Evolutionary conservation across 2,113 vertebrate genomes (phyloP), one percentile per base, ranked within the genome.

Genomic region (Mobula birostris): DNA sequence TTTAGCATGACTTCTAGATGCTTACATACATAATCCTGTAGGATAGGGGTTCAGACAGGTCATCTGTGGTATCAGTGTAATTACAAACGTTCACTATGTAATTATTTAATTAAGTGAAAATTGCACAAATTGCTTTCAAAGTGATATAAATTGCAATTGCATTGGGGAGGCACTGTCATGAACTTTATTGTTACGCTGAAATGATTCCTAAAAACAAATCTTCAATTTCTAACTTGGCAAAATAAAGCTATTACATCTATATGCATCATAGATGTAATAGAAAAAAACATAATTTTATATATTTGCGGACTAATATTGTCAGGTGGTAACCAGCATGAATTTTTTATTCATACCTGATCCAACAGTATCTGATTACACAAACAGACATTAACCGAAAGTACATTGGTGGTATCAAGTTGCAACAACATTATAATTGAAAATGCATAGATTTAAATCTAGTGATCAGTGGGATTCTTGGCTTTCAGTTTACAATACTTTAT

Each of bases 81-180:
- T 92, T 92, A 92, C 68, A 40, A 72, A 74, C 5, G 66, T 70
- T 92, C 36, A 24, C 90, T 40, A 48, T 92, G 66, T 92, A 92
- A 92, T 92, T 92, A 92, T 68, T 72, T 72, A 92, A 92, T 92
- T 92, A 92, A 92, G 68, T 92, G 68, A 92, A 92, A 92, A 92
- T 92, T 92, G 72, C 72, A 40, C 90, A 40, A 70, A 72, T 92
- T 72, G 68, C 32, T 40, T 74, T 66, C 68, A 92, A 92, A 72
- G 6, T 92, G 90, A 92, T 92, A 92, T 70, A 70, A 72, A 92
- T 92, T 32, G 17, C 36, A 70, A 40, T 72, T 21, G 66, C 66
- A 40, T 48, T 12, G 2, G n/a, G 32, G n/a, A 72, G 40, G 15
- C 66, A 92, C 19, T 40, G 68, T 40, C 72, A 9, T 17, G 70